A percentile compares a stretch with the other conserved stretches of the same genome.
phyloP scores from a whole-genome alignment of 2,888 invertebrate genomes.

The Trissoscelio sp. region DNA sequence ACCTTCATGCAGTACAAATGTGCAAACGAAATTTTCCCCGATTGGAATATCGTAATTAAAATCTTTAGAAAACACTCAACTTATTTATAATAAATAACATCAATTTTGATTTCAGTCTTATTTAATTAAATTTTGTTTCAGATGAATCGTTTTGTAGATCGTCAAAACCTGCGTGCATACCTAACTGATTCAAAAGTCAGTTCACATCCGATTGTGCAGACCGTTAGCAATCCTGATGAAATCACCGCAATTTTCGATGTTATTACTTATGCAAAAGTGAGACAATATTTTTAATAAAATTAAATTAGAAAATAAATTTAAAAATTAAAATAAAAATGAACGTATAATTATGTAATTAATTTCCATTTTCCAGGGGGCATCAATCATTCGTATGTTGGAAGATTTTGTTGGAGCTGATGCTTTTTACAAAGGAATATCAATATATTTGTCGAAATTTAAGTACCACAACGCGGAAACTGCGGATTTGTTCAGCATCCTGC shows the following conservation, averaged over 20 bases:
- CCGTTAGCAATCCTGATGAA: slow-evolving; percentile 93
- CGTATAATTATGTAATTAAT: no score
- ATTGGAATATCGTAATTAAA: slow-evolving; percentile 90
- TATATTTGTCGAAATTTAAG: slow-evolving; percentile 88
- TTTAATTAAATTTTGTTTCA: slow-evolving; percentile 79
- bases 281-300: no score
- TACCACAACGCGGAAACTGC: slow-evolving; percentile 92
- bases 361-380: slow-evolving; percentile 88
- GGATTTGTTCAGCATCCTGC: slow-evolving; percentile 89
- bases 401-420: slow-evolving; percentile 89
- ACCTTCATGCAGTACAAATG: slow-evolving; percentile 94
- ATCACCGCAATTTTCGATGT: slow-evolving; percentile 96
- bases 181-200: slow-evolving; percentile 90
- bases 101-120: no score
- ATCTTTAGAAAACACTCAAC: not conserved
- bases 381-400: slow-evolving; percentile 95
- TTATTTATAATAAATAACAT: no score
- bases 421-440: slow-evolving; percentile 89
- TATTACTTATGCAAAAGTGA: slow-evolving; percentile 95
- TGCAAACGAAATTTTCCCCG: slow-evolving; percentile 87
- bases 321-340: no score
- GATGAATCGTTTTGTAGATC: slow-evolving; percentile 92
- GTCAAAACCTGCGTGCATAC: no score
- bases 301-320: no score
- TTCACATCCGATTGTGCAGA: slow-evolving; percentile 95